These are phyloP conservation scores for Drosophila orosa DNA, from an alignment of 1,140 invertebrate species.

Conservation along the genomic window DNA sequence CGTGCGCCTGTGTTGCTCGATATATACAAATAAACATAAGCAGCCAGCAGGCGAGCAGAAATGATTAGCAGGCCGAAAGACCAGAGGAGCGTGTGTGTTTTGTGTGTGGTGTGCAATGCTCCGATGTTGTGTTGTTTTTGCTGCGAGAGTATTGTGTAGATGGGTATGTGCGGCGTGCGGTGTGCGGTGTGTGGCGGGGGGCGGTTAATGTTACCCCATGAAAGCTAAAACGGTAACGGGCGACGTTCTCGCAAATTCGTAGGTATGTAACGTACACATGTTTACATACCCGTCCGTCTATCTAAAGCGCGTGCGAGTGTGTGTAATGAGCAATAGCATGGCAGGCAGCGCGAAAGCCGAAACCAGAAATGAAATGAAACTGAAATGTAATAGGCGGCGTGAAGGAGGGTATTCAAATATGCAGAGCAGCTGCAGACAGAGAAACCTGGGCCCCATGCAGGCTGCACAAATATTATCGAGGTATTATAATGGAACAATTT, in stretches of 20 bases:
- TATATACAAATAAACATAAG: slow-evolving; percentile 83
- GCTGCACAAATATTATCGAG: too few species aligned
- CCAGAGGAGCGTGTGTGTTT: slow-evolving; percentile 38
- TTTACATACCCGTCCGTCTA: slow-evolving; percentile 51
- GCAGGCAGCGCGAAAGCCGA: slow-evolving; percentile 53
- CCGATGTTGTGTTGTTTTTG: slow-evolving; percentile 56
- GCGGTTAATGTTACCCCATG: slow-evolving; percentile 64
- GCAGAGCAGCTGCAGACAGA: slow-evolving; percentile 5
- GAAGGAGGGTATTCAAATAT: slow-evolving; percentile 47
- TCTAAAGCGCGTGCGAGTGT: slow-evolving; percentile 36
- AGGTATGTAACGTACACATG: slow-evolving; percentile 51
- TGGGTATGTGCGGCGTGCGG: slow-evolving; percentile 33
- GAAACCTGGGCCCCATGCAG: background rate
- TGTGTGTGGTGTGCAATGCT: slow-evolving; percentile 51
- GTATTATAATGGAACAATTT: too few species aligned
- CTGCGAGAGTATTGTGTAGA: slow-evolving; percentile 39
- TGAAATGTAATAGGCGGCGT: slow-evolving; percentile 65
- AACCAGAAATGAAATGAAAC: slow-evolving; percentile 77
- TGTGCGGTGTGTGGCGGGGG: slow-evolving; percentile 24
- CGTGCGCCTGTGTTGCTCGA: slow-evolving; percentile 80
- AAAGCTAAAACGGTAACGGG: slow-evolving; percentile 78
- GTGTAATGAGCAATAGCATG: slow-evolving; percentile 66
- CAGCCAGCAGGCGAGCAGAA: slow-evolving; percentile 75
- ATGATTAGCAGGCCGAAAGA: slow-evolving; percentile 70
- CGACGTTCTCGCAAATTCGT: slow-evolving; percentile 69